phyloP scores from a whole-genome alignment of 2,797 vertebrate species.

The Amblyopsis hoosieri region DNA sequence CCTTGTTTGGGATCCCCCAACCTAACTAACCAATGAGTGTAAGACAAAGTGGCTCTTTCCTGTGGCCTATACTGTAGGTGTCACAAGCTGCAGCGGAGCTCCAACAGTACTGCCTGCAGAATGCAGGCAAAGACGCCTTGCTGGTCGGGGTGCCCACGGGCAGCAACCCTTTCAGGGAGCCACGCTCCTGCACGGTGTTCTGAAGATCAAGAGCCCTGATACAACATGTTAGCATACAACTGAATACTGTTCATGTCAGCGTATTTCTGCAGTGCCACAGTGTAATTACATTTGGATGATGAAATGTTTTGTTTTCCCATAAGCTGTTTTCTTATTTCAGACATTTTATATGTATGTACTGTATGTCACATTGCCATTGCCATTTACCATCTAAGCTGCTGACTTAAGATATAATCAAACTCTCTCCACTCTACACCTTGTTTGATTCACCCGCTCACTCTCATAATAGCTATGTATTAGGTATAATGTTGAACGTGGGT shows the following conservation, averaged over 20 bases:
- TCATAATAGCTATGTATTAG: background rate
- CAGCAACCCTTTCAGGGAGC: slow-evolving; percentile 96
- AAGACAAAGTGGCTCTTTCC: background rate
- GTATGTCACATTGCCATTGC: background rate
- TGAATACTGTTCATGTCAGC: background rate
- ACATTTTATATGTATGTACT: background rate
- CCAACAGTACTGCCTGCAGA: slow-evolving; percentile 95
- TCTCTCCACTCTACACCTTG: background rate
- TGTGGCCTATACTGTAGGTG: slow-evolving; percentile 78
- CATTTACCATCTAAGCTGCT: background rate
- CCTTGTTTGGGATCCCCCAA: background rate
- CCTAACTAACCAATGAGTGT: background rate
- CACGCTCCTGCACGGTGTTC: slow-evolving; percentile 88
- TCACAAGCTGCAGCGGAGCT: slow-evolving; percentile 96
- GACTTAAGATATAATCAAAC: slow-evolving; percentile 19
- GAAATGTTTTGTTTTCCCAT: slow-evolving; percentile 1
- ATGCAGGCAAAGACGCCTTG: slow-evolving; percentile 91
- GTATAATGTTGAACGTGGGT: slow-evolving; percentile 38
- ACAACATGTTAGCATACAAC: background rate
- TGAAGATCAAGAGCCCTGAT: slow-evolving; percentile 60
- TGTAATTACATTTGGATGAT: background rate
- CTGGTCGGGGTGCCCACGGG: slow-evolving; percentile 90
- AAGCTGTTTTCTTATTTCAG: slow-evolving; percentile 29
- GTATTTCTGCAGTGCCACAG: background rate
- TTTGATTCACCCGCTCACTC: background rate